Evolutionary conservation across 2,888 invertebrate species (phyloP), one percentile per base, ranked within the genome.

Genomic region (Aspidiotus rigidus): DNA sequence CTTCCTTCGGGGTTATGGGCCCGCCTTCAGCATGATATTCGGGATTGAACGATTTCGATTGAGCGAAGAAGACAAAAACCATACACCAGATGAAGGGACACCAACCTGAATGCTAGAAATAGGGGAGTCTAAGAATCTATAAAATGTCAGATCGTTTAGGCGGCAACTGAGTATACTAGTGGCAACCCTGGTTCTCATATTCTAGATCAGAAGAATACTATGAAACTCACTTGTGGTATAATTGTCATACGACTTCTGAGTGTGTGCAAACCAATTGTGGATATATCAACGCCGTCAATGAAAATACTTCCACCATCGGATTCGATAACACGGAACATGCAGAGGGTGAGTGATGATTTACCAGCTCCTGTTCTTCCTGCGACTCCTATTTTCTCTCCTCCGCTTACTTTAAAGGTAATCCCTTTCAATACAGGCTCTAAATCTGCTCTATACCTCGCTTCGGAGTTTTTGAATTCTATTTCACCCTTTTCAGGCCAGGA

Each of bases 321-420:
- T 79, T 95, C 94, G 73, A 95, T 88, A 74, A 94, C 90, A 77
- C 93, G 88, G 82, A 94, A 94, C 54, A 94, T 81, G 0, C 90
- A 86, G 63, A 93, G 80, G 7, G 93, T 93, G 76, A 94, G 82
- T 74, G 93, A 93, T 70, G 92, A 93, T 81, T 94, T 94, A 75
- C 94, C 94, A 74, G 93, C 92, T 73, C 93, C 93, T 61, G 93
- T 93, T 76, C 93, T 83, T 62, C 93, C 93, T 40, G 93, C 92
- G 77, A 93, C 92, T 75, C 28, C 28, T 5, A 28, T 79, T 82
- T 94, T 95, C 79, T 95, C 93, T 56, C 90, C 87, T 49, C 91
- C 88, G 63, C 83, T 83, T 42, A 95, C 87, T 63, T 82, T 79
- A 77, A 92, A 93, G 60, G 84, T 85, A 72, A 96, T 82, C 72